Evolutionary conservation across 2,888 invertebrate genomes (phyloP), one percentile per base, ranked within the genome.

Genomic region (Drosophila eohydei): DNA sequence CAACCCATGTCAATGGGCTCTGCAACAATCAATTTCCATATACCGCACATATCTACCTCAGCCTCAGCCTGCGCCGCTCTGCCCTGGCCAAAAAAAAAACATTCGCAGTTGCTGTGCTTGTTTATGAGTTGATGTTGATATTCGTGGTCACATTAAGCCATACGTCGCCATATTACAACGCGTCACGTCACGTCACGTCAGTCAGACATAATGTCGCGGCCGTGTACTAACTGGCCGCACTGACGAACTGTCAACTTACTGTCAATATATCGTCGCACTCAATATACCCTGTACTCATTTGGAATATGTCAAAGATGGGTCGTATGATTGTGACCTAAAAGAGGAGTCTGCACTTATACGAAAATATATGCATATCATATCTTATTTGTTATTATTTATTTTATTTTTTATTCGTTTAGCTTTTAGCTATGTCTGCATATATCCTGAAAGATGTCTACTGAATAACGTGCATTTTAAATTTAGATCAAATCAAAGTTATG

Each of bases 61-160:
- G 52, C 28, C 28, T 1, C 14, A 14, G 26, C 38, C 52, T 36
- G 5, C 26, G n/a, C 52, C 11, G 16, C 32, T 28, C 52, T 16
- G 16, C 32, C 36, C 56, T 26, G 12, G 38, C 60, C 48, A 40
- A 14, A 32, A 28, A 36, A 40, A 52, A 66, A 41, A 30, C 44
- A 67, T 58, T 58, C 58, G 58, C 58, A 58, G 59, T 62, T 57
- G 56, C 60, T 70, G 67, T 59, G 60, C 62, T 83, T 75, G 81
- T 73, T 86, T 80, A 81, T 83, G 84, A 75, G 88, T 81, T 73
- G 84, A 70, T 86, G 87, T 84, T 87, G 85, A 84, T 89, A 89
- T 81, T 87, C 82, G 81, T 81, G 89, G 85, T 72, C 84, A 78
- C 88, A 89, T 83, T 83, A 86, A 83, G 84, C 87, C 83, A 86